phyloP scores from a whole-genome alignment of 2,888 invertebrate genomes.

The Apotomis betuletana region DNA sequence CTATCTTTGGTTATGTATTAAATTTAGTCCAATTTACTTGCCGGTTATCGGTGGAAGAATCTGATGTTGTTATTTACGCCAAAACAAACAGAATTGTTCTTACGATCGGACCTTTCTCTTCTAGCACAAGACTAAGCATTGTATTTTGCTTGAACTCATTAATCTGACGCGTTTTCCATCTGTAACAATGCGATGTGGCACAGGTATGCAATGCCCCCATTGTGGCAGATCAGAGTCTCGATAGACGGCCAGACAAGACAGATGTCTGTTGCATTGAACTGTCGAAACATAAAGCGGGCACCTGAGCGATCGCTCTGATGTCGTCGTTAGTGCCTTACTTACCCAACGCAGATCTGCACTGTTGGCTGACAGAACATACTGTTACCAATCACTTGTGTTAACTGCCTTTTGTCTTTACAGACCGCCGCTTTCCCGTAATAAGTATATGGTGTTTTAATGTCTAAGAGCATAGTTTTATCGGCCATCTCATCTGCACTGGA shows the following conservation, averaged over 20 bases:
- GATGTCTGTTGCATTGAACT: constrained; percentile 68
- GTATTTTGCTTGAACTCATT: constrained; percentile 26
- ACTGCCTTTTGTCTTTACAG: constrained; percentile 44
- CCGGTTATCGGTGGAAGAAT: constrained; percentile 20
- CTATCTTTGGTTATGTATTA: constrained; percentile 34
- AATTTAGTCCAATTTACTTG: constrained; percentile 7
- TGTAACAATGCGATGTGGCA: constrained; percentile 35
- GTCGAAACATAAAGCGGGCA: constrained; percentile 61
- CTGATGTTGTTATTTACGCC: constrained; percentile 19
- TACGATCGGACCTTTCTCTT: constrained; percentile 21
- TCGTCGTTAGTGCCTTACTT: constrained; percentile 36
- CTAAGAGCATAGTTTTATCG: constrained; percentile 17
- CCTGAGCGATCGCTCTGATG: constrained; percentile 61
- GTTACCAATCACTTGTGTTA: constrained; percentile 44
- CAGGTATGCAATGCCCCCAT: constrained; percentile 55
- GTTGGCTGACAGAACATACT: constrained; percentile 42
- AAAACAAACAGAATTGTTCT: constrained; percentile 30
- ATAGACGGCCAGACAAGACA: constrained; percentile 57
- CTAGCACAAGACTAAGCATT: constrained; percentile 3
- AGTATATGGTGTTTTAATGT: constrained; percentile 32
- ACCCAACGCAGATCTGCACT: constrained; percentile 38
- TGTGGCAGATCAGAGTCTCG: constrained; percentile 46
- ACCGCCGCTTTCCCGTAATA: constrained; percentile 35
- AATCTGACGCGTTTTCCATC: constrained; percentile 24
- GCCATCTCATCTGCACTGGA: constrained; percentile 9